Evolutionary conservation across 2,888 invertebrate genomes (phyloP), one percentile per base, ranked within the genome.

Genomic region (Melieria picta): DNA sequence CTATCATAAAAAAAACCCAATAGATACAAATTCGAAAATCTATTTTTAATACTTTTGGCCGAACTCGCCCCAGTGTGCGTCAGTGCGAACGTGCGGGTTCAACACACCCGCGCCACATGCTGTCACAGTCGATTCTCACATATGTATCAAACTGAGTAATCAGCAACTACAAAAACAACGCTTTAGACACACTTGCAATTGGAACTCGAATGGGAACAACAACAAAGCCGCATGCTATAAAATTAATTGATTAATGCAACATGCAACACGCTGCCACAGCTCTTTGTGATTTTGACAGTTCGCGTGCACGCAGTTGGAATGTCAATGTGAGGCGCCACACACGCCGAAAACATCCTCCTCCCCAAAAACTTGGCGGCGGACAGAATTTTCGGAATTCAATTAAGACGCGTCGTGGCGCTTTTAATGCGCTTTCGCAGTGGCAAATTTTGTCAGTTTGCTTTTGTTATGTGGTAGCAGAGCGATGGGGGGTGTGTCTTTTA

Each of bases 301-400:
- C 42, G 57, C 65, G 65, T 65, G 46, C 57, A 57, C 30, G 30
- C 30, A 30, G 2, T 30, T 2, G 30, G 30, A 30, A 30, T 30
- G 30, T 30, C 30, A 30, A 2, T 30, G 30, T 2, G 30, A 30
- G 30, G 30, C 30, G 30, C 30, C 30, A 30, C 48, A 42, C 47
- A 63, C 46, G 47, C 48, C 10, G n/a, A 10, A 47, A 48, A n/a
- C 58, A 48, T 45, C 42, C 30, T 11, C 48, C 46, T 11, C 30
- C 46, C 47, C 56, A 66, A 58, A 66, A 58, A 30, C 30, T 30
- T 48, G 30, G 66, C 58, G 45, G 11, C 47, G 42, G 30, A 30
- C 56, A 56, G 48, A n/a, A 45, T 48, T 42, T 66, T 48, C 66
- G 42, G 55, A 66, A 66, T n/a, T 58, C 48, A 66, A 66, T 66